phyloP scores from a whole-genome alignment of 2,888 invertebrate species.

The Pachliopta kotzebuea region DNA sequence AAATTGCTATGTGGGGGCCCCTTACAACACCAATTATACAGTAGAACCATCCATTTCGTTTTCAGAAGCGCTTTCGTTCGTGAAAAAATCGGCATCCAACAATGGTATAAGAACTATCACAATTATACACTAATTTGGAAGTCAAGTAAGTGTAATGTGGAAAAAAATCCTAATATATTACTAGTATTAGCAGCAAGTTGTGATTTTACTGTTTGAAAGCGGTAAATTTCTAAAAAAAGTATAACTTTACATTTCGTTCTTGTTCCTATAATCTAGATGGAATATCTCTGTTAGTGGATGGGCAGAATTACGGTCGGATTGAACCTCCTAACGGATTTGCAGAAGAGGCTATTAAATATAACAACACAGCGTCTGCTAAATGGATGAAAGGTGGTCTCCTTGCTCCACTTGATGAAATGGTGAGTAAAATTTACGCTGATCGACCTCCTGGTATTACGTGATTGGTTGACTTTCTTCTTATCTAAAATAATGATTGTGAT shows the following conservation, averaged over 20 bases:
- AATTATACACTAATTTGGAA: conserved; percentile 86
- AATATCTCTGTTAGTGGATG: conserved; percentile 73
- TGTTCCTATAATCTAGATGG: conserved; percentile 50
- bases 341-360: conserved; percentile 47
- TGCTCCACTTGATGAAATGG: conserved; percentile 89
- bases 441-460: too few relatives aligned
- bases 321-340: conserved; percentile 55
- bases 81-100: conserved; percentile 52
- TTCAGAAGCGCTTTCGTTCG: conserved; percentile 53
- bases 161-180: too few relatives aligned
- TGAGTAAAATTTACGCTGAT: conserved; percentile 41
- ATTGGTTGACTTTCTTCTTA: too few relatives aligned
- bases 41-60: too few relatives aligned
- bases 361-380: conserved; percentile 58
- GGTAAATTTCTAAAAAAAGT: too few relatives aligned
- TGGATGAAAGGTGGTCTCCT: conserved; percentile 81
- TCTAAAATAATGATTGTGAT: too few relatives aligned
- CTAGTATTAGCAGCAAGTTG: too few relatives aligned
- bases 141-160: conserved; percentile 54
- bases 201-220: too few relatives aligned
- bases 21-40: too few relatives aligned
- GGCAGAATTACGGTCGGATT: conserved; percentile 75
- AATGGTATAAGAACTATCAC: conserved; percentile 83
- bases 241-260: too few relatives aligned
- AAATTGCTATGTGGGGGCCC: too few relatives aligned